These are phyloP conservation scores for Parasteatoda lunata DNA, from an alignment of 2,888 invertebrate genomes.

Conservation along the genomic window DNA sequence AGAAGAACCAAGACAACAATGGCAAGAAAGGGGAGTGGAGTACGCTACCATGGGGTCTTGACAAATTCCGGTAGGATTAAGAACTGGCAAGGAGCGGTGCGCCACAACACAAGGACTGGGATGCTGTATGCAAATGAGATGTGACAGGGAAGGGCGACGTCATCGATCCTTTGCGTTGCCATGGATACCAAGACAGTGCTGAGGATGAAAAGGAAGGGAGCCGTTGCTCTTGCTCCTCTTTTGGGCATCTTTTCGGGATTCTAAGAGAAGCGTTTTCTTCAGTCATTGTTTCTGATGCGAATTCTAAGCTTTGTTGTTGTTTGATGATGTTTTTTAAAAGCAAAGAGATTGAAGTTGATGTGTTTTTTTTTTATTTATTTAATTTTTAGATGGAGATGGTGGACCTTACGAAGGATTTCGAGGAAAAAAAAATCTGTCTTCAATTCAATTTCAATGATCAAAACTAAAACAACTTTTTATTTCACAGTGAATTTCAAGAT, in stretches of 20 bases:
- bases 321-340: background rate
- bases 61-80: conserved; percentile 56
- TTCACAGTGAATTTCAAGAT: too few relatives aligned
- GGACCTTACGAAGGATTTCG: too few relatives aligned
- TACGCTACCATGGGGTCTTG: conserved; percentile 41
- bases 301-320: conserved; percentile 16
- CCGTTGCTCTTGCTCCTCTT: conserved; percentile 50
- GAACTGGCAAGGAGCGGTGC: conserved; percentile 64
- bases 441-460: too few relatives aligned
- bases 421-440: too few relatives aligned
- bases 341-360: too few relatives aligned
- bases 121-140: conserved; percentile 68
- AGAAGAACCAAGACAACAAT: conserved; percentile 21
- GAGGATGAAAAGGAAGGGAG: conserved; percentile 28
- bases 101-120: conserved; percentile 62
- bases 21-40: conserved; percentile 3
- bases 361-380: too few relatives aligned
- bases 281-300: conserved; percentile 8
- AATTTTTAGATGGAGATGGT: too few relatives aligned
- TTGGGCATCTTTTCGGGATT: conserved; percentile 22
- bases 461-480: too few relatives aligned
- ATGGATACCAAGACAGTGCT: conserved; percentile 60
- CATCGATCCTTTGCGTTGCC: conserved; percentile 62
- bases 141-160: conserved; percentile 64
- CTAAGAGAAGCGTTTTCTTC: background rate